A percentile compares a stretch with the other conserved stretches of the same genome.
These are phyloP conservation scores for Capreolus pygargus DNA, from an alignment of 2,113 vertebrate species.

Conservation along the genomic window DNA sequence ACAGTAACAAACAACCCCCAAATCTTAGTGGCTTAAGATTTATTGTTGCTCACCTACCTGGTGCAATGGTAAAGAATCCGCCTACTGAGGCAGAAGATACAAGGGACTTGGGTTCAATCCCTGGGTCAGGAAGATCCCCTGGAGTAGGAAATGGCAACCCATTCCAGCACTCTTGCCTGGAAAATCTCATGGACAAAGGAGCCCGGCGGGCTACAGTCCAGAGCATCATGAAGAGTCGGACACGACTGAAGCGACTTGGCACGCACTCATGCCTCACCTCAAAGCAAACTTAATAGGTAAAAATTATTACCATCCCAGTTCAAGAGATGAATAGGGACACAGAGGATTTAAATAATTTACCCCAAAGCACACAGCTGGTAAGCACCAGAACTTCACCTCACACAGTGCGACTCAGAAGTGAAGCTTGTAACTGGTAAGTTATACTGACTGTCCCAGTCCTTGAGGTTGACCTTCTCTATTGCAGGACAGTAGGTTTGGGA, in stretches of 20 bases:
- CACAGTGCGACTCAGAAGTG: neutral
- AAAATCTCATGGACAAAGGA: neutral
- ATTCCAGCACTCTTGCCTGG: neutral
- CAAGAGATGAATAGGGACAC: neutral
- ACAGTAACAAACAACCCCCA: neutral
- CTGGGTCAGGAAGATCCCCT: neutral
- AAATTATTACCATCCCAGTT: neutral
- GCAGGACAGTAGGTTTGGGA: neutral
- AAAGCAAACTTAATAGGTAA: neutral
- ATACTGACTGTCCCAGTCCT: too few relatives aligned
- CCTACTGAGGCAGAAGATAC: neutral
- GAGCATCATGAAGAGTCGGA: neutral
- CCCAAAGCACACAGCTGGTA: neutral
- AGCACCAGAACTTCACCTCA: neutral
- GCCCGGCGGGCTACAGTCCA: neutral
- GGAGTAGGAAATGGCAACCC: neutral
- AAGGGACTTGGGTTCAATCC: neutral
- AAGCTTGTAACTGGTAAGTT: neutral
- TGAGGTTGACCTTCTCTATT: neutral
- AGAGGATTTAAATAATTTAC: neutral
- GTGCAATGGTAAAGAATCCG: neutral
- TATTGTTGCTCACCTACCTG: neutral
- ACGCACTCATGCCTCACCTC: accelerated
- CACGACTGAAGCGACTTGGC: neutral
- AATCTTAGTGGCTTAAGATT: neutral